These are phyloP conservation scores for Sciurus niger DNA, from an alignment of 2,113 vertebrate genomes.

Conservation along the genomic window DNA sequence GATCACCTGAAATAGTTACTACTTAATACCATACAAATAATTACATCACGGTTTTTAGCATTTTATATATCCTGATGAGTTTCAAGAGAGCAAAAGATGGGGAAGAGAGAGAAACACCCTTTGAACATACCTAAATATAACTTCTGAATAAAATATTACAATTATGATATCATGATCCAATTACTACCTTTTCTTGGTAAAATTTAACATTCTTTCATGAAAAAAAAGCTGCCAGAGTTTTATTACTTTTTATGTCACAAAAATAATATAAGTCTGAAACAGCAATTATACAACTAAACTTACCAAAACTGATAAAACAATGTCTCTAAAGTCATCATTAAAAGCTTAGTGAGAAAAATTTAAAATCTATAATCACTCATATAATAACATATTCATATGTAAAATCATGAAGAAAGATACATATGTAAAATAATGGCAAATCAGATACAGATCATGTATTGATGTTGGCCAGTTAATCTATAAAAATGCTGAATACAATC, in stretches of 20 bases:
- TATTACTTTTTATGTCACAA: not conserved
- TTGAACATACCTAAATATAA: not conserved
- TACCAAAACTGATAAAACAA: not conserved
- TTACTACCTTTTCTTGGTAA: constrained; percentile 1
- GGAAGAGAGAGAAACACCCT: not conserved
- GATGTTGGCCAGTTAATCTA: not conserved
- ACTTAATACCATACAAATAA: constrained; percentile 3
- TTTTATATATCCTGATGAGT: not conserved
- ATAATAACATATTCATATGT: not conserved
- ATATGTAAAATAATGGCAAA: not conserved
- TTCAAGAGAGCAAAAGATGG: not conserved
- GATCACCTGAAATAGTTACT: not conserved
- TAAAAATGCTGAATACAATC: not conserved
- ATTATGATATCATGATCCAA: no score
- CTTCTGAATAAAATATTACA: not conserved
- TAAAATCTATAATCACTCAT: not conserved
- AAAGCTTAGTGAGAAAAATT: constrained; percentile 11
- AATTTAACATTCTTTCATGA: not conserved
- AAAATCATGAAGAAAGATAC: not conserved
- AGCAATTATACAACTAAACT: not conserved
- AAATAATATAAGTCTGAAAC: not conserved
- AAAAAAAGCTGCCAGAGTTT: not conserved
- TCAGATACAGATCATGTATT: not conserved
- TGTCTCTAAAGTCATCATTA: not conserved
- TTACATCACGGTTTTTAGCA: not conserved